Percentiles rank a stretch among this genome's conserved stretches.
These are phyloP conservation scores for Trigoniulus corallinus DNA, from an alignment of 1,140 invertebrate species.

Conservation along the genomic window DNA sequence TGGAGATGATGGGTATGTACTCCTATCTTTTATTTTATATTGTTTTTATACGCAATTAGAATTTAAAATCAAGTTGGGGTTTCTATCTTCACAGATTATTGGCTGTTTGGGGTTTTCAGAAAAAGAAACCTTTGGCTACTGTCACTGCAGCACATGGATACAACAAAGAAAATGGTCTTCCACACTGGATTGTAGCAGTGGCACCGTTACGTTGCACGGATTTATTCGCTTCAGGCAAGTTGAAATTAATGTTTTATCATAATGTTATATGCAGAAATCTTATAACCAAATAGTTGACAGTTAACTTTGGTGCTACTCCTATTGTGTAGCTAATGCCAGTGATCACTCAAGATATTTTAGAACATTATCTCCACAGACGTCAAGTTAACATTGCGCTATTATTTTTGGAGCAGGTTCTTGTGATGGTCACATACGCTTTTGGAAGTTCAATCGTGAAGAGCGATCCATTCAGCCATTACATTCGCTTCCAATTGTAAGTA, in stretches of 20 bases:
- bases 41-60: neutral
- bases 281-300: too few species aligned
- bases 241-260: too few species aligned
- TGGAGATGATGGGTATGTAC: constrained; percentile 59
- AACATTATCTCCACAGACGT: too few species aligned
- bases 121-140: constrained; percentile 74
- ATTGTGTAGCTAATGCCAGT: too few species aligned
- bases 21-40: neutral
- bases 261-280: too few species aligned
- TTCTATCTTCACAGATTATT: constrained; percentile 47
- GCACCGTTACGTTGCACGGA: constrained; percentile 69
- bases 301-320: too few species aligned
- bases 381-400: too few species aligned
- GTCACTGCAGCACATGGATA: constrained; percentile 56
- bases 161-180: constrained; percentile 38
- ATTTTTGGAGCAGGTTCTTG: constrained; percentile 51
- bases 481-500: constrained; percentile 36
- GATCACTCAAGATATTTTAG: too few species aligned
- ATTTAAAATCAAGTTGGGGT: too few species aligned
- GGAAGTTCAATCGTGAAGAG: constrained; percentile 60
- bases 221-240: constrained; percentile 65
- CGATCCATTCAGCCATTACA: constrained; percentile 46
- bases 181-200: constrained; percentile 73
- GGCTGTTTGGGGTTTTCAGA: constrained; percentile 67
- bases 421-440: constrained; percentile 66